phyloP scores from a whole-genome alignment of 2,888 invertebrate genomes.

The Leptopilina syphax region DNA sequence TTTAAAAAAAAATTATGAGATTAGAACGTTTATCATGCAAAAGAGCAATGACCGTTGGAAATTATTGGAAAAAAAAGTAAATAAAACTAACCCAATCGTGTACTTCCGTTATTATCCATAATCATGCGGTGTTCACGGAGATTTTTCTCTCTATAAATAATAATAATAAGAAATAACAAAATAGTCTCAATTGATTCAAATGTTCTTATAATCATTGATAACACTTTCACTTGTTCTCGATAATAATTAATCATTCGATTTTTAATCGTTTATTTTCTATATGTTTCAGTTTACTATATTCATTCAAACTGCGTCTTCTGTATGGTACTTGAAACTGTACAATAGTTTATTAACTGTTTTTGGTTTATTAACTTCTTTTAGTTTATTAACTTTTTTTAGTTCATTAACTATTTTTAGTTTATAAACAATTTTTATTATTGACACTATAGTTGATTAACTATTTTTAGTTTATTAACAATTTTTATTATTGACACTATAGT shows the following conservation, averaged over 20 bases:
- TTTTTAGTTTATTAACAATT: too few species aligned
- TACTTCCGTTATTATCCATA: conserved; percentile 31
- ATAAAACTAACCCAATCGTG: conserved; percentile 22
- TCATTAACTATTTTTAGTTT: too few species aligned
- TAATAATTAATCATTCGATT: conserved; percentile 15
- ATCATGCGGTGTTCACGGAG: not conserved
- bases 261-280: too few species aligned
- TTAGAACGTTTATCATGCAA: conserved; percentile 20
- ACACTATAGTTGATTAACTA: too few species aligned
- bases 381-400: too few species aligned
- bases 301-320: not conserved
- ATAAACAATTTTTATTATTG: too few species aligned
- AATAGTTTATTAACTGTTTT: too few species aligned
- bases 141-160: conserved; percentile 8
- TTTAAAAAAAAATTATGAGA: not conserved
- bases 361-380: too few species aligned
- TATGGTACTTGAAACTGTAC: too few species aligned
- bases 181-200: conserved; percentile 23
- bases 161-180: not conserved
- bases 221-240: conserved; percentile 24
- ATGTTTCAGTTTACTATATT: not conserved
- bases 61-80: not conserved
- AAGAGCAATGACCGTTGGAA: conserved; percentile 22
- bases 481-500: too few species aligned
- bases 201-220: conserved; percentile 38